phyloP scores from a whole-genome alignment of 2,113 vertebrate species.

The Corythoichthys intestinalis region DNA sequence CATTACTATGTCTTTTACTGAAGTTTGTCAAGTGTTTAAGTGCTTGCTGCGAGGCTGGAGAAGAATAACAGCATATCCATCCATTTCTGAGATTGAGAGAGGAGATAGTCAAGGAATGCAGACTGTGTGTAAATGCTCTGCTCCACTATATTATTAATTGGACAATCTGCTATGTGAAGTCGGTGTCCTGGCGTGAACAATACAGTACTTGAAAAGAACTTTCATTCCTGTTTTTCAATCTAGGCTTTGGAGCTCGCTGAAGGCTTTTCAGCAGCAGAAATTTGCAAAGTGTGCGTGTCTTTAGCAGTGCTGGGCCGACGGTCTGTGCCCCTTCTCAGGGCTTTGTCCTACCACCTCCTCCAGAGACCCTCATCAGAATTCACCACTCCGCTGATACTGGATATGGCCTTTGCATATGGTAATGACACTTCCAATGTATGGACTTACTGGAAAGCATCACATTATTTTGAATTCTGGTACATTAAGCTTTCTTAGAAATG shows the following conservation, averaged over 20 bases:
- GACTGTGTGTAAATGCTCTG: background rate
- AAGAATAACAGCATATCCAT: no score
- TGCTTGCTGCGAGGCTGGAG: no score
- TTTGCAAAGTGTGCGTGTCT: constrained; percentile 69
- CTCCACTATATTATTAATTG: background rate
- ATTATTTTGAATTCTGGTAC: background rate
- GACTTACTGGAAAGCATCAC: no score
- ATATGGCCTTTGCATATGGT: constrained; percentile 84
- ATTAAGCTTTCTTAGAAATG: background rate
- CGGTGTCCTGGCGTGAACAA: background rate
- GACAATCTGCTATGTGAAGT: background rate
- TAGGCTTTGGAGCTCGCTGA: constrained; percentile 87
- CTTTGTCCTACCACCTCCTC: constrained; percentile 84
- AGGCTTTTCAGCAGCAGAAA: constrained; percentile 76
- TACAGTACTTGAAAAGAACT: background rate
- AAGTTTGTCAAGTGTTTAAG: no score
- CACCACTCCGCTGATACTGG: constrained; percentile 69
- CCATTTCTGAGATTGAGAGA: no score
- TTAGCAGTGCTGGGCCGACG: constrained; percentile 77
- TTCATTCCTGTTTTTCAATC: background rate
- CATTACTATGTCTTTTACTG: no score
- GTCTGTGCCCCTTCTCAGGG: constrained; percentile 80
- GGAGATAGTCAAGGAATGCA: background rate
- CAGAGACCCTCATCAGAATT: constrained; percentile 76
- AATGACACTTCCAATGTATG: constrained; percentile 8